phyloP scores from a whole-genome alignment of 2,113 vertebrate genomes.

The Boulengeromyrus knoepffleri region DNA sequence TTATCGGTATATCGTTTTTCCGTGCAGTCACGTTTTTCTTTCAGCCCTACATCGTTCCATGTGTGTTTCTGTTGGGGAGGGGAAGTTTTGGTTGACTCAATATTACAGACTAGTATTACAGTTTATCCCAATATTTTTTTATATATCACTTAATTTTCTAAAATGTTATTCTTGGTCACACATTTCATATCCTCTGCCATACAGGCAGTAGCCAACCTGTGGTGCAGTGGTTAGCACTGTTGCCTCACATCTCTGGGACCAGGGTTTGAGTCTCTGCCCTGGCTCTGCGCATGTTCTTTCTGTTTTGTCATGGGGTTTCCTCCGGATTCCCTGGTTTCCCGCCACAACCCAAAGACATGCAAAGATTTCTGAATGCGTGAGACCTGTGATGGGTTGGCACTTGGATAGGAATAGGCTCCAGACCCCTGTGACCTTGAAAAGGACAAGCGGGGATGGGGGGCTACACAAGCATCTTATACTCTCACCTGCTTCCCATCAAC shows the following conservation, averaged over 20 bases:
- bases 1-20: neutral
- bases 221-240: neutral
- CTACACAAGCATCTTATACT: neutral
- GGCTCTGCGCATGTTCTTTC: neutral
- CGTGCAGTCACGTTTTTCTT: neutral
- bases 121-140: neutral
- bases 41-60: neutral
- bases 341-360: neutral
- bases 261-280: neutral
- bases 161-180: neutral
- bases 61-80: neutral
- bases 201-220: neutral
- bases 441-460: neutral
- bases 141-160: neutral
- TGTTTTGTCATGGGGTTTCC: neutral
- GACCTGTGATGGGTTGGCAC: neutral
- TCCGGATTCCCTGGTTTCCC: neutral
- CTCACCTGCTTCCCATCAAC: slow-evolving; percentile 94
- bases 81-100: neutral
- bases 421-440: neutral
- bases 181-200: neutral
- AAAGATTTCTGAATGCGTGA: neutral
- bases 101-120: neutral
- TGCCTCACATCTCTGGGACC: neutral
- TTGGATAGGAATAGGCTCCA: neutral